These are phyloP conservation scores for Troides aeacus DNA, from an alignment of 2,888 invertebrate genomes.

Conservation along the genomic window DNA sequence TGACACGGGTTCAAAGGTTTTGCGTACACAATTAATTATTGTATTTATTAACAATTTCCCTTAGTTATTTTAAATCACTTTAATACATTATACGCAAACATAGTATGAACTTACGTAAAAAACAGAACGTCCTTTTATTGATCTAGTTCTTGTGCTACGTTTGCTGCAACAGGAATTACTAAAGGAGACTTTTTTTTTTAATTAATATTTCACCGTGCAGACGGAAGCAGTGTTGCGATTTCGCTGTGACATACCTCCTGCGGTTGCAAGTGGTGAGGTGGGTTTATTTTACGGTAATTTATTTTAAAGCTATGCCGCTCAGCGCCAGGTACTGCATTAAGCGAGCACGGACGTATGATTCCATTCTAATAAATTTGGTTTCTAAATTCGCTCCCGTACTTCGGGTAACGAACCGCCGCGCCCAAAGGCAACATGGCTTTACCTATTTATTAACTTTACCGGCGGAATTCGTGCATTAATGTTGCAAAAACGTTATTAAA, in stretches of 20 bases:
- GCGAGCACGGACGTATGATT: constrained; percentile 24
- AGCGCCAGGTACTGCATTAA: constrained; percentile 25
- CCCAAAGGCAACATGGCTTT: background rate
- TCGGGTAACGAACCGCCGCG: constrained; percentile 8
- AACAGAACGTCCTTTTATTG: no score
- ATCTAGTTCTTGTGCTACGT: no score
- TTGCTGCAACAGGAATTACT: no score
- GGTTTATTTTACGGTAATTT: constrained; percentile 31
- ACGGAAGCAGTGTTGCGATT: constrained; percentile 10
- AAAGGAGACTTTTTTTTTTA: no score
- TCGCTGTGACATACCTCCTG: constrained; percentile 15
- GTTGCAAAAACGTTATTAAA: background rate
- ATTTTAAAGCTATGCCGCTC: constrained; percentile 24
- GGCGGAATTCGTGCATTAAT: background rate
- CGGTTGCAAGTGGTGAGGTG: constrained; percentile 10
- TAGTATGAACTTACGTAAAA: no score
- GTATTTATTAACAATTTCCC: no score
- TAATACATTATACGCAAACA: no score
- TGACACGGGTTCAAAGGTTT: no score
- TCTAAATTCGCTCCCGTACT: constrained; percentile 19
- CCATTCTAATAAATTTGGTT: constrained; percentile 28
- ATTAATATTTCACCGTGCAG: constrained; percentile 3
- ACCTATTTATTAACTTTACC: constrained; percentile 1
- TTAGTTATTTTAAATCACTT: no score
- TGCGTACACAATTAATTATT: no score